These are phyloP conservation scores for Sinella curviseta DNA, from an alignment of 1,140 invertebrate species.

Conservation along the genomic window DNA sequence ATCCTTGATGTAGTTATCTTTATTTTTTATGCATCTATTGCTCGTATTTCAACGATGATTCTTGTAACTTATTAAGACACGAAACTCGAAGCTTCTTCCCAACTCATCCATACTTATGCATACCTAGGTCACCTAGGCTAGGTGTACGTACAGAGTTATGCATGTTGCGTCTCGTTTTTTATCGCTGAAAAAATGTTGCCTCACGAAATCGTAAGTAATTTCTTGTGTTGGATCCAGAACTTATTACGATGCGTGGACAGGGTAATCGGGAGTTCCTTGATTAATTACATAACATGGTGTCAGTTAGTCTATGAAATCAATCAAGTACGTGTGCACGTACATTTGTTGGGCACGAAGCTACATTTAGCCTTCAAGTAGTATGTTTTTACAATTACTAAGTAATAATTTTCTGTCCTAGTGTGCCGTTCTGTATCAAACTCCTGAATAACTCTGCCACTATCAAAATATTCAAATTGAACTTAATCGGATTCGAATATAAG, in stretches of 20 bases:
- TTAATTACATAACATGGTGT: constrained; percentile 69
- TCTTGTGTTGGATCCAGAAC: constrained; percentile 70
- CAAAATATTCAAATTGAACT: constrained; percentile 70
- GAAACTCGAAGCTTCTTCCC: too few relatives aligned
- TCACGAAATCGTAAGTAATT: constrained; percentile 67
- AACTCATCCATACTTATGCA: too few relatives aligned
- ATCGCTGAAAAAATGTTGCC: constrained; percentile 57
- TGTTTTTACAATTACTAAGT: constrained; percentile 33
- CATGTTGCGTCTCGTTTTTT: constrained; percentile 70
- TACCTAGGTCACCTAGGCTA: too few relatives aligned
- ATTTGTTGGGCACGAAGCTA: too few relatives aligned
- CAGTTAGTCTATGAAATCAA: constrained; percentile 64
- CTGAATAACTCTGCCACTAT: constrained; percentile 78
- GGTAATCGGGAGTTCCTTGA: constrained; percentile 54
- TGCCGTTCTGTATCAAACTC: constrained; percentile 88
- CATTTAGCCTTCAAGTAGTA: too few relatives aligned
- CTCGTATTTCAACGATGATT: too few relatives aligned
- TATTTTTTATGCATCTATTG: too few relatives aligned
- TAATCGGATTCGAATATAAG: constrained; percentile 55
- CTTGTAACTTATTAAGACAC: too few relatives aligned
- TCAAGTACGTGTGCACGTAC: too few relatives aligned
- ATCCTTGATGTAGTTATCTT: too few relatives aligned
- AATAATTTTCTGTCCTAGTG: constrained; percentile 38
- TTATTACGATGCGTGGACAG: constrained; percentile 58
- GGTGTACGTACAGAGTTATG: too few relatives aligned